Evolutionary conservation across 2,888 invertebrate species (phyloP), one percentile per base, ranked within the genome.

Genomic region (Dicranocentrus wangi): DNA sequence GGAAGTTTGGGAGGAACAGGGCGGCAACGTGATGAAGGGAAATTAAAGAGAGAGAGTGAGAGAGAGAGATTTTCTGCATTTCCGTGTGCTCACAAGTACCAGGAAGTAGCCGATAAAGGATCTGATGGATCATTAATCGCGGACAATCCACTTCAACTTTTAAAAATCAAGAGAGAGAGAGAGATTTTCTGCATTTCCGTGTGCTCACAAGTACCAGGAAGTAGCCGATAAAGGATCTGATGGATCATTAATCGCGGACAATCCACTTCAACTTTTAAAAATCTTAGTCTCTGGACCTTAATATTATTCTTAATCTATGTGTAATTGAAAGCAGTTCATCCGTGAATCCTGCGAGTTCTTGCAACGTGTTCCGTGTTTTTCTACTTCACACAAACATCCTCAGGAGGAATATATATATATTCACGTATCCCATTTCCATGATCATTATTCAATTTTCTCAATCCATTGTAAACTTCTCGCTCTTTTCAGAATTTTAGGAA

Each of bases 331-430:
- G n/a, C 43, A 60, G 76, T 42, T 77, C 76, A 77, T 60, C 68
- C 76, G 39, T 77, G 51, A 77, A 77, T 77, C 76, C 76, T 77
- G 76, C 19, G 42, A n/a, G n/a, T n/a, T n/a, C n/a, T 61, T 69
- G 65, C 73, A 73, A 73, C 53, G 73, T 73, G 75, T 75, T 77
- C 69, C 76, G 68, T 77, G 76, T 77, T 77, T 77, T 68, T 69
- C 69, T n/a, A n/a, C n/a, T n/a, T n/a, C n/a, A n/a, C n/a, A 68
- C 28, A 77, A 47, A 68, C 66, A 58, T 32, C 17, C n/a, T n/a
- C n/a, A n/a, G n/a, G n/a, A n/a, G n/a, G n/a, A n/a, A n/a, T n/a
- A 28, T 39, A 68, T 19, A 42, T 25, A 23, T 66, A 27, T 68
- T n/a, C n/a, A n/a, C n/a, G n/a, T n/a, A n/a, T n/a, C n/a, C n/a